Base-by-base conservation (phyloP, 2,888 invertebrate species). In the Philereme vetulata region DNA sequence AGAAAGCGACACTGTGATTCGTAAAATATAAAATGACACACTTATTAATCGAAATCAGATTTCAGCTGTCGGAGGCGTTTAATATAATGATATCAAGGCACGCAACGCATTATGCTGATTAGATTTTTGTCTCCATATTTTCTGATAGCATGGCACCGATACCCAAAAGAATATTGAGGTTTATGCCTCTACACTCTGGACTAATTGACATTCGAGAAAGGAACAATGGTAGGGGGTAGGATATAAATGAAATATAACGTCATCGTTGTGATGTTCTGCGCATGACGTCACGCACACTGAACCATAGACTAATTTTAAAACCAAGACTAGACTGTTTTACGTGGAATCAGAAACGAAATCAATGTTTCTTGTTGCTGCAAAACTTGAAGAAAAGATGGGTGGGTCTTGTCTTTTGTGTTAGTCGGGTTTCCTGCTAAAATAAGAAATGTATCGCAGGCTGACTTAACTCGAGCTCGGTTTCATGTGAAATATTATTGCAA, bases 211-310 rank as follows among this genome's bases (percentile, higher is more conserved):
- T 21, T 8, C 44, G 33, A 53, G 45, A 38, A 50, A 21, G 21
- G 21, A 21, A 40, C 50, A 50, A 38, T 8, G 5, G 10, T 49
- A 4, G 56, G 58, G 53, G 58, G 53, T 59, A 64, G 45, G 47
- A 56, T 59, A 62, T 32, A 48, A 64, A 7, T 32, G 45, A 36
- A 60, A 36, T 36, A 58, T 80, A 80, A 82, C 82, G 82, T 82
- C 78, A 77, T 60, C 47, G 51, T 54, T 56, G 70, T 82, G 82
- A 82, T 79, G 80, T 75, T 72, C 76, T 77, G 79, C 78, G 84
- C 77, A 81, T 80, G 81, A 82, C 82, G 81, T 82, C 77, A 78
- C 71, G 71, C 71, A 73, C 64, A 61, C 43, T 58, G 59, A 49
- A 40, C 54, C 43, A 53, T 55, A 49, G 53, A 53, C 51, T 56